Evolutionary conservation across 2,888 invertebrate genomes (phyloP), one percentile per base, ranked within the genome.

Genomic region (Prosapia bicincta): DNA sequence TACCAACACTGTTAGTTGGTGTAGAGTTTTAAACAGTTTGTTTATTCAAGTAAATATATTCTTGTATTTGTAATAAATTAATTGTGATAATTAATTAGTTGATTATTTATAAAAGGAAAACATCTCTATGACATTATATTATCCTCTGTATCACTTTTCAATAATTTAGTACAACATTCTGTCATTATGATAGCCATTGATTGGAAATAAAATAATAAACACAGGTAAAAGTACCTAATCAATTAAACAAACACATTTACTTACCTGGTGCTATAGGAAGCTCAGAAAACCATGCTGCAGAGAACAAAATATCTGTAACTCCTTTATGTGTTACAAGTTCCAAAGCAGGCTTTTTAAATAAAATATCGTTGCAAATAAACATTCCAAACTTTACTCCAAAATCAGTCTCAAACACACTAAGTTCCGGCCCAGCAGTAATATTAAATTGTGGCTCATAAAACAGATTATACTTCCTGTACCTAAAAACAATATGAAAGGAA

Each of bases 251-350:
- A 26, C 28, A 76, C 74, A n/a, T n/a, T n/a, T n/a, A n/a, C n/a
- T n/a, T n/a, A 90, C 90, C 90, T 79, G 91, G 90, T 71, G 93
- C 84, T 82, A 91, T 94, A 0, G 96, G 96, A 76, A 94, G 83
- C 82, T 93, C 92, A 0, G 94, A 92, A 81, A 92, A 92, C 96
- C 96, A 96, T 85, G 92, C 91, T 0, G 92, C 89, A 0, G 93
- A 88, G 80, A 89, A 92, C 0, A 92, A 84, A 13, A 94, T 84
- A 80, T 93, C 90, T 23, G 87, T 89, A 0, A 92, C 81, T 0
- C 87, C 86, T 15, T 76, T 67, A 72, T 88, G 85, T 78, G 87
- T 84, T 0, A 89, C 85, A 13, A 90, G 84, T 76, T 88, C 86
- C 9, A 91, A 85, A 0, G 91, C 88, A 0, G 95, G 94, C 5